phyloP scores from a whole-genome alignment of 2,888 invertebrate species.

The Drosophila colorata region DNA sequence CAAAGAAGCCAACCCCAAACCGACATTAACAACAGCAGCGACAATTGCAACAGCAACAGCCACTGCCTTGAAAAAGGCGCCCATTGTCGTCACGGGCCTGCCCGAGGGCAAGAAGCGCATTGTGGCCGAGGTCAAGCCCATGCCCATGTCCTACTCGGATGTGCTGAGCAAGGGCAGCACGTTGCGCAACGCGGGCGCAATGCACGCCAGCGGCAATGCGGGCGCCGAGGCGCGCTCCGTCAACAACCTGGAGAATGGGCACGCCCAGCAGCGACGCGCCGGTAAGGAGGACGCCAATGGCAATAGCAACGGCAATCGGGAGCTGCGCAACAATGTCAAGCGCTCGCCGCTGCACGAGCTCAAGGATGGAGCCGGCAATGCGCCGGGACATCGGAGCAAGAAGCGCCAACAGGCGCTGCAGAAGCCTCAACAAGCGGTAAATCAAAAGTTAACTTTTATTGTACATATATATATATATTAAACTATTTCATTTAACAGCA shows the following conservation, averaged over 20 bases:
- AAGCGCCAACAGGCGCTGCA: conserved; percentile 47
- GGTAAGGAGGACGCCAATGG: conserved; percentile 58
- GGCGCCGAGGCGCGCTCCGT: conserved; percentile 38
- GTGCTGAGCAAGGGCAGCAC: conserved; percentile 89
- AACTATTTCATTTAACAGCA: background rate
- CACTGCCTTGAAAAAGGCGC: conserved; percentile 52
- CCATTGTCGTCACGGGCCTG: conserved; percentile 44
- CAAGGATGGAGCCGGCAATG: conserved; percentile 78
- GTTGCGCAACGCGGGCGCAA: conserved; percentile 31
- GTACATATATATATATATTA: background rate
- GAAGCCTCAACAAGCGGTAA: conserved; percentile 45
- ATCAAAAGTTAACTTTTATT: background rate
- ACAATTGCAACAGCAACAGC: conserved; percentile 24
- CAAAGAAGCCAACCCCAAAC: conserved; percentile 12
- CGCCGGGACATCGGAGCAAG: conserved; percentile 57
- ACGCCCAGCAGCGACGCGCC: conserved; percentile 43
- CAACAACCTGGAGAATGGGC: conserved; percentile 53
- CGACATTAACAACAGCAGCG: conserved; percentile 23
- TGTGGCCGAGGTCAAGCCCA: conserved; percentile 94
- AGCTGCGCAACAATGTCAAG: conserved; percentile 71
- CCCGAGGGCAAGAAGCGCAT: conserved; percentile 87
- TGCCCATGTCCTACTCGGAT: conserved; percentile 94
- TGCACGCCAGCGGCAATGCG: conserved; percentile 14
- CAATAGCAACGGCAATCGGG: conserved; percentile 36
- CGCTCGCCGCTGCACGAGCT: conserved; percentile 85